Conservation (phyloP, 23 tunicate species). For the Styela plicata region DNA sequence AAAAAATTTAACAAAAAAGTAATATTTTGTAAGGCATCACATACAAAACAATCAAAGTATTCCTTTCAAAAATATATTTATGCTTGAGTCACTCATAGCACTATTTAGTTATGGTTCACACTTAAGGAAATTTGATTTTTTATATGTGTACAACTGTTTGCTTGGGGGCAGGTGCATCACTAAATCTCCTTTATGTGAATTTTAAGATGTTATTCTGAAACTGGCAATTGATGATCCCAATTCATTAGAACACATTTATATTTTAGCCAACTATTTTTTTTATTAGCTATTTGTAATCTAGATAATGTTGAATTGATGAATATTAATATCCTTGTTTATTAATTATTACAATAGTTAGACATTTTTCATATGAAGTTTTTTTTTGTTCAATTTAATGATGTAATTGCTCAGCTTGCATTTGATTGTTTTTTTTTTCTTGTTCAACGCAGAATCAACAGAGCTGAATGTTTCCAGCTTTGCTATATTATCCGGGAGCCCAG, state of each 20-base stretch:
- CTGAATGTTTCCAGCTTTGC: not conserved
- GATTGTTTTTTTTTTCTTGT: not conserved
- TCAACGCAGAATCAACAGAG: not conserved
- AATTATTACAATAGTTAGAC: not conserved
- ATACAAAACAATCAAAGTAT: no score
- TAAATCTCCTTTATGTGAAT: no score
- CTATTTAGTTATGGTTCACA: no score
- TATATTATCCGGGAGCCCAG: not conserved
- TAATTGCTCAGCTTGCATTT: not conserved
- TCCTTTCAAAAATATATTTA: no score
- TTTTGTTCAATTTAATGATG: not conserved
- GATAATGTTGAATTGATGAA: not conserved
- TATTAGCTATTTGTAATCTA: not conserved
- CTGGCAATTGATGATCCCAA: no score
- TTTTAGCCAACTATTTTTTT: not conserved
- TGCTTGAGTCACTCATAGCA: no score
- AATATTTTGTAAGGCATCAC: no score
- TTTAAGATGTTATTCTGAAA: no score
- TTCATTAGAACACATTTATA: not conserved
- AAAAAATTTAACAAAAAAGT: no score
- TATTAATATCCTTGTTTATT: not conserved
- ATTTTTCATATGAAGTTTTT: not conserved
- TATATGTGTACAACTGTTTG: no score
- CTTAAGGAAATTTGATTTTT: no score
- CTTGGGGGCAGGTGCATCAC: no score